A percentile compares a stretch with the other conserved stretches of the same genome.
These are phyloP conservation scores for Podiceps cristatus DNA, from an alignment of 2,113 vertebrate genomes.

Conservation along the genomic window DNA sequence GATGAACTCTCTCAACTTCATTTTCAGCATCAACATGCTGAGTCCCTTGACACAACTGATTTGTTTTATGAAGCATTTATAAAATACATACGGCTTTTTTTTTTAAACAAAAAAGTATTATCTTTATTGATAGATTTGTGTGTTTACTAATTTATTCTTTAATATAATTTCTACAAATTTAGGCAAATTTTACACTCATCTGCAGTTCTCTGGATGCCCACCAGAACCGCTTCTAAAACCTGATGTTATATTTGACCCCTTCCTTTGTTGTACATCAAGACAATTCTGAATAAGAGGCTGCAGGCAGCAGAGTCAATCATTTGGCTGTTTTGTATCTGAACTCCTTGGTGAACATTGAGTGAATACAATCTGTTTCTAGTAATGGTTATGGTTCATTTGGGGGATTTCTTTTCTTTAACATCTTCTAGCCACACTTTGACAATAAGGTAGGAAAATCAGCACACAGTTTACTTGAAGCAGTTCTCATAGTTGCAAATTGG, in stretches of 20 bases:
- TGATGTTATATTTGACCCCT: background rate
- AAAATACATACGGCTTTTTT: background rate
- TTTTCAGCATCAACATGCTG: background rate
- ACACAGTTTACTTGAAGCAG: background rate
- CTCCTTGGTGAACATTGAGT: background rate
- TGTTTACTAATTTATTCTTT: background rate
- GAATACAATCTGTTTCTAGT: background rate
- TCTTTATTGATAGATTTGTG: background rate
- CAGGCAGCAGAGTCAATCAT: background rate
- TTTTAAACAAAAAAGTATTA: background rate
- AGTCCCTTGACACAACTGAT: background rate
- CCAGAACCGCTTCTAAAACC: background rate
- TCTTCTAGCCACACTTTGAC: background rate
- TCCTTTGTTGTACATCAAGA: background rate
- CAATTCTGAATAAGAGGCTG: background rate
- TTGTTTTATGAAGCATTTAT: background rate
- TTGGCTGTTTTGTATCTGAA: background rate
- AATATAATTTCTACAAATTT: background rate
- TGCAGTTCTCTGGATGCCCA: background rate
- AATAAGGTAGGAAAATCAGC: background rate
- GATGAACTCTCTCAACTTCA: background rate
- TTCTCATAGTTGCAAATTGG: background rate
- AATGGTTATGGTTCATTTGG: background rate
- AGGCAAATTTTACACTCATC: background rate
- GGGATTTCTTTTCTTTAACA: background rate